phyloP scores from a whole-genome alignment of 2,113 vertebrate species.

The Hoplias malabaricus region DNA sequence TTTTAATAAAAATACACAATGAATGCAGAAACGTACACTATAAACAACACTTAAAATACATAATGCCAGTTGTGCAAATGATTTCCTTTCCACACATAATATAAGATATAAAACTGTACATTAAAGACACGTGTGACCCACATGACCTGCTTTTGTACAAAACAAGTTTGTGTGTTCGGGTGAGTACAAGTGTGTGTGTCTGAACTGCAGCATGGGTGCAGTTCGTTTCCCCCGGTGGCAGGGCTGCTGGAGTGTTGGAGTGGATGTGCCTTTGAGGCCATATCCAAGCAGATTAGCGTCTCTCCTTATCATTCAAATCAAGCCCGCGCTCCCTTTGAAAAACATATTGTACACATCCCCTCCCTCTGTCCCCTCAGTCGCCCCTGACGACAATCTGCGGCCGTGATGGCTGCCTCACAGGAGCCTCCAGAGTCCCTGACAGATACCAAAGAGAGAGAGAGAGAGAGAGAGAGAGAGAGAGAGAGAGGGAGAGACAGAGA shows the following conservation, averaged over 20 bases:
- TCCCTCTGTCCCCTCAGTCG: slow-evolving; percentile 16
- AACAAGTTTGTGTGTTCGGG: not conserved
- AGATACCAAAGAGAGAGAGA: slow-evolving; percentile 48
- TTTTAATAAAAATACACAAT: too few species aligned
- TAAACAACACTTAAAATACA: too few species aligned
- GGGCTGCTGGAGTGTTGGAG: slow-evolving; percentile 38
- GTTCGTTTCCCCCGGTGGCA: slow-evolving; percentile 34
- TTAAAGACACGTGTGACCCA: too few species aligned
- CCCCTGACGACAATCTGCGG: slow-evolving; percentile 52
- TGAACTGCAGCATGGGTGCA: slow-evolving; percentile 26
- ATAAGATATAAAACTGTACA: too few species aligned
- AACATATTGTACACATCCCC: slow-evolving; percentile 62
- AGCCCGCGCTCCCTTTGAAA: slow-evolving; percentile 47
- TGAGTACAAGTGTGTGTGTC: slow-evolving; percentile 3
- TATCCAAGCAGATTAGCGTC: slow-evolving; percentile 60
- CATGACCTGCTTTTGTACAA: too few species aligned
- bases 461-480: not conserved
- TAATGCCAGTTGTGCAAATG: too few species aligned
- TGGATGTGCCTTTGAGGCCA: slow-evolving; percentile 61
- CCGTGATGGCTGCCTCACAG: slow-evolving; percentile 51
- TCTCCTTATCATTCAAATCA: slow-evolving; percentile 60
- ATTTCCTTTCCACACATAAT: too few species aligned
- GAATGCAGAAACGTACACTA: too few species aligned
- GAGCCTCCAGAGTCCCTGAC: slow-evolving; percentile 49
- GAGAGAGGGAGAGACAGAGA: not conserved